Percentiles rank a stretch among this genome's conserved stretches.
These are phyloP conservation scores for Perca flavescens DNA, from an alignment of 2,113 vertebrate genomes.

Conservation along the genomic window DNA sequence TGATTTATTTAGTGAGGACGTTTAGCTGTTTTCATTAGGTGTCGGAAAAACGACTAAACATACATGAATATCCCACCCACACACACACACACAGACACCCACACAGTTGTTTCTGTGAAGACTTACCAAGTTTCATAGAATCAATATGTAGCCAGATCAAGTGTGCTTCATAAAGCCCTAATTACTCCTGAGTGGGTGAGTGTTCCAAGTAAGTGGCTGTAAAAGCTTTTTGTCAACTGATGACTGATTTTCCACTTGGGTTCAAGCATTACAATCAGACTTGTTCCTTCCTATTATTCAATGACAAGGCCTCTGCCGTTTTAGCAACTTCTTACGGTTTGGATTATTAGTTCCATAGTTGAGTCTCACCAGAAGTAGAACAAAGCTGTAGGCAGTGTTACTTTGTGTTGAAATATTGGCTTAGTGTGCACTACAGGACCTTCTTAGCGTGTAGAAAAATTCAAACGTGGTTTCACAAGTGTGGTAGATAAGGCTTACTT, in stretches of 20 bases:
- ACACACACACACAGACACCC: constrained; percentile 1
- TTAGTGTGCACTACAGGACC: not conserved
- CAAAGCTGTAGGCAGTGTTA: not conserved
- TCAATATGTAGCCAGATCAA: constrained; percentile 37
- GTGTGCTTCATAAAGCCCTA: constrained; percentile 37
- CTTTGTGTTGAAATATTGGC: constrained; percentile 12
- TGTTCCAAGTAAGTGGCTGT: constrained; percentile 34
- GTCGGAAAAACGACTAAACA: too few species aligned
- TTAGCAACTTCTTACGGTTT: not conserved
- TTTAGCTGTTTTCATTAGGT: too few species aligned
- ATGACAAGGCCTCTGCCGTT: not conserved
- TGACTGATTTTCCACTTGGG: constrained; percentile 32
- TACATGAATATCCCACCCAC: too few species aligned
- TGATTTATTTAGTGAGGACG: too few species aligned
- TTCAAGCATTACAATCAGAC: constrained; percentile 25
- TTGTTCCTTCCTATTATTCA: constrained; percentile 11
- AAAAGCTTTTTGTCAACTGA: constrained; percentile 53
- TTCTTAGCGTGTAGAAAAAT: constrained; percentile 11
- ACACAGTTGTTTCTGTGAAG: not conserved
- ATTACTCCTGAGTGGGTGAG: constrained; percentile 46
- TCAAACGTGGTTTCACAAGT: not conserved
- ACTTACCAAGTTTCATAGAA: constrained; percentile 26
- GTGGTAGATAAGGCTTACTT: constrained; percentile 44
- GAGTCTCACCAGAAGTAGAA: not conserved
- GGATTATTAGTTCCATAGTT: constrained; percentile 4